Base-by-base conservation (phyloP, 2,797 vertebrate species). In the Poeciliopsis gracilis region DNA sequence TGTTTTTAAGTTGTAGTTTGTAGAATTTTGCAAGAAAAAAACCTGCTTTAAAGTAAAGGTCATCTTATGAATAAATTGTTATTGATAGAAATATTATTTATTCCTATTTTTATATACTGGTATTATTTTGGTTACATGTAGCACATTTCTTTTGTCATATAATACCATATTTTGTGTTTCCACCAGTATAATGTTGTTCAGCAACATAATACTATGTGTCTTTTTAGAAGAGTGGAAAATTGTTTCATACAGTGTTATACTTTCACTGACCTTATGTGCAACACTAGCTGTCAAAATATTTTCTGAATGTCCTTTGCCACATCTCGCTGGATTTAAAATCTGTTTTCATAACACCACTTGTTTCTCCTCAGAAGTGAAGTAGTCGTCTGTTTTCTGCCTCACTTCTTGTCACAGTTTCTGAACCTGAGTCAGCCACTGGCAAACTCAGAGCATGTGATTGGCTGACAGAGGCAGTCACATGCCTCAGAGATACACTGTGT, bases 401-500 rank as follows among this genome's bases (percentile, higher is more conserved):
- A 63, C 45, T 78, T 88, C 55, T 87, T 88, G 83, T 91, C 88
- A 84, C 75, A 81, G 77, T 70, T 67, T 83, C 81, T 72, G 16
- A 88, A 89, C 84, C 82, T 84, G 78, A 73, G 78, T 87, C 79
- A 86, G 82, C 80, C 82, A 88, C 86, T 89, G 70, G 82, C 75
- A 69, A 80, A 46, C 87, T 84, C 55, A 28, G 81, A 86, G 87
- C 74, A 59, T 30, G 75, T 57, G 86, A 94, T 95, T 95, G 93
- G 92, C 79, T 74, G 83, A 92, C 80, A 85, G 79, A 78, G 1
- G 63, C 79, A 81, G 91, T 95, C 94, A 94, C 93, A 86, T 95
- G 93, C 89, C 91, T 93, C 93, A 93, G 93, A 94, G 91, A 94
- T 93, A 89, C 81, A 72, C 59, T 77, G 84, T 41, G 70, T 90